Base-by-base conservation (phyloP, 2,797 vertebrate species). In the Paedocypris micromegethes region DNA sequence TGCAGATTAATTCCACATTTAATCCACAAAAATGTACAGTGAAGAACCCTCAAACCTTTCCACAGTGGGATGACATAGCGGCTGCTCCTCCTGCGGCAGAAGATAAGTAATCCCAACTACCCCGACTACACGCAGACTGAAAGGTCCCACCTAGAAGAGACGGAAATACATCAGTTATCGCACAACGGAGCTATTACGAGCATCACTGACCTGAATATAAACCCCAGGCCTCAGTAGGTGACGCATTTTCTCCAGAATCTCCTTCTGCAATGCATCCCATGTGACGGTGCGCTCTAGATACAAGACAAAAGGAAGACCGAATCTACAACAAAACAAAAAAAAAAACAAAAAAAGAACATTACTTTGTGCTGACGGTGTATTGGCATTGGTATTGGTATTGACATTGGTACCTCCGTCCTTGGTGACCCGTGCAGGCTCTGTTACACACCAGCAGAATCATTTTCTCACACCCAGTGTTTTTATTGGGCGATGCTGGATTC, bases 191-290 rank as follows among this genome's bases (percentile, higher is more conserved):
- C 42, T 9, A 23, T 4, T 37, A 9, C 4, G 3, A 48, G 8
- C 3, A 46, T 4, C 80, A 70, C 73, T 75, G 78, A 99, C 96
- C 94, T 98, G 95, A 79, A 95, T 82, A 83, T 93, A 97, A 64
- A 93, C 93, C 1, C 95, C 91, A 44, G 95, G 93, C 62, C 94
- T 92, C 81, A 97, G 82, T 51, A 94, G 92, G 79, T 95, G 94
- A 62, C 95, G 92, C 97, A 98, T 98, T 85, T 98, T 98, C 86
- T 98, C 96, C 84, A 99, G 84, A 72, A 99, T 98, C 58, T 97
- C 93, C 79, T 97, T 98, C 84, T 99, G 97, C 23, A 99, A 89
- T 52, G 92, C 80, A 75, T 98, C 95, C 97, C 97, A 99, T 42
- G 93, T 93, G 83, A 95, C 88, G 53, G 91, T 93, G 83, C 93